A percentile compares a stretch with the other conserved stretches of the same genome.
These are phyloP conservation scores for Pachyrhynchus sulphureomaculatus DNA, from an alignment of 1,140 invertebrate species.

Conservation along the genomic window DNA sequence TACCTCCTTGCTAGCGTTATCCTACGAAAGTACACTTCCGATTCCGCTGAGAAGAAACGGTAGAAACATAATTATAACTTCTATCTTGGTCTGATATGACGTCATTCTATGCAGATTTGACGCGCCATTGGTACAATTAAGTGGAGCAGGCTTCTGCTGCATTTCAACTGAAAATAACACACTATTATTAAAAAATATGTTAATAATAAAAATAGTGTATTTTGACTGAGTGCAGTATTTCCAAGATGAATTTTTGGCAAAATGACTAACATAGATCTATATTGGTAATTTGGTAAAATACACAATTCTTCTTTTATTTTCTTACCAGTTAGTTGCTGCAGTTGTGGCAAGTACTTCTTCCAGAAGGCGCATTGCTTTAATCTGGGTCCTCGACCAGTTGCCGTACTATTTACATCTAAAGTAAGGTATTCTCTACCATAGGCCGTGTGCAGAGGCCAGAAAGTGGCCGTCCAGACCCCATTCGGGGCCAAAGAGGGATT, in stretches of 20 bases:
- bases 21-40: constrained; percentile 6
- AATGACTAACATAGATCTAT: too few relatives aligned
- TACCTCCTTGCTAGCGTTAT: too few relatives aligned
- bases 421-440: constrained; percentile 83
- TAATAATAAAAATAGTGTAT: background rate
- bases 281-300: too few relatives aligned
- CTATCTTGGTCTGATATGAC: background rate
- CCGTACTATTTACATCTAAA: constrained; percentile 74
- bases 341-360: constrained; percentile 90
- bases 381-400: constrained; percentile 81
- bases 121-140: constrained; percentile 18
- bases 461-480: constrained; percentile 63
- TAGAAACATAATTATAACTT: background rate
- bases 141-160: constrained; percentile 17
- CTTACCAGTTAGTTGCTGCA: constrained; percentile 75
- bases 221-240: too few relatives aligned
- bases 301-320: too few relatives aligned
- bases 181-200: background rate
- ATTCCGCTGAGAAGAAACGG: constrained; percentile 3
- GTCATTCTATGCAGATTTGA: background rate
- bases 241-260: too few relatives aligned
- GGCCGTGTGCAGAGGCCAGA: constrained; percentile 86
- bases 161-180: constrained; percentile 17
- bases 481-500: constrained; percentile 68
- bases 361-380: constrained; percentile 94